Conservation (phyloP, 2,797 vertebrate genomes). For the Typhlichthys eigenmanni region DNA sequence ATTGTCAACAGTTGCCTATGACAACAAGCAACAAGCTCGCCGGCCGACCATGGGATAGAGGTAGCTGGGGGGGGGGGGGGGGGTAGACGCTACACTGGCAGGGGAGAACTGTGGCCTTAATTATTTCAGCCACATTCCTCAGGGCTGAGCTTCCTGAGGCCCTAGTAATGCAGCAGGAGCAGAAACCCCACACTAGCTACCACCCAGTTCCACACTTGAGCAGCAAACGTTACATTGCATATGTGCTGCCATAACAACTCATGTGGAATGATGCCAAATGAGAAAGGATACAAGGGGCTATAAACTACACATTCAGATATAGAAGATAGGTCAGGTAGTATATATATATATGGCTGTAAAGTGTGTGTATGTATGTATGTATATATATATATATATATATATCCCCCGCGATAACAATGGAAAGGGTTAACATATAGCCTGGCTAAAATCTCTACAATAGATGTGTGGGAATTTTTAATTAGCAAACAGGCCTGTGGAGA, state of each 20-base stretch:
- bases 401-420: too few relatives aligned
- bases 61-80: slow-evolving; percentile 35
- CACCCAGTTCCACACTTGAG: slow-evolving; percentile 10
- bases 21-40: slow-evolving; percentile 53
- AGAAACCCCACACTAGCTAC: slow-evolving; percentile 7
- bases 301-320: too few relatives aligned
- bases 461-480: too few relatives aligned
- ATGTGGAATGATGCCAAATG: too few relatives aligned
- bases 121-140: slow-evolving; percentile 68
- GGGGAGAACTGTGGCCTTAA: slow-evolving; percentile 54
- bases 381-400: too few relatives aligned
- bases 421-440: too few relatives aligned
- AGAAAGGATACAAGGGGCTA: too few relatives aligned
- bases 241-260: too few relatives aligned
- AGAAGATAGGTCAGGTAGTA: too few relatives aligned
- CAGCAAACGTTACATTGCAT: background rate
- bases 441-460: too few relatives aligned
- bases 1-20: slow-evolving; percentile 66
- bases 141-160: slow-evolving; percentile 43
- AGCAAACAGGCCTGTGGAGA: slow-evolving; percentile 47
- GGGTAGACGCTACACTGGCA: slow-evolving; percentile 34
- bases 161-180: slow-evolving; percentile 27
- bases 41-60: slow-evolving; percentile 53
- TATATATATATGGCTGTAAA: too few relatives aligned
- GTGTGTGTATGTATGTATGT: too few relatives aligned